Conservation (phyloP, 2,797 vertebrate genomes). For the Enteromius mattozi region DNA sequence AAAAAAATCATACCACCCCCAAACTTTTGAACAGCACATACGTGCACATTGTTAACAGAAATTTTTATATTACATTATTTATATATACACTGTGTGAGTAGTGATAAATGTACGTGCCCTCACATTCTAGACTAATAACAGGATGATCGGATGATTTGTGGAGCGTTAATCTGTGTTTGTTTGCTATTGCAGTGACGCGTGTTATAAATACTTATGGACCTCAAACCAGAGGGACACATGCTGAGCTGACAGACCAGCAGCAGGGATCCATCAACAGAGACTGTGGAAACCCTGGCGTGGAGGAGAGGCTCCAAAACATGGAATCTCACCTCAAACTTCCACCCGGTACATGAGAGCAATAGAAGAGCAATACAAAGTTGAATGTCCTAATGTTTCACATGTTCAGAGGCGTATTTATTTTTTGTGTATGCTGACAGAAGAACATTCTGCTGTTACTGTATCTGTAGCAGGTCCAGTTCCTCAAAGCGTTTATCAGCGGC, state of each 20-base stretch:
- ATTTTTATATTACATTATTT: neutral
- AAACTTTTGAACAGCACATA: no score
- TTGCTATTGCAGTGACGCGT: slow-evolving; percentile 84
- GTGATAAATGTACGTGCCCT: neutral
- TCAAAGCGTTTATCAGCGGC: slow-evolving; percentile 91
- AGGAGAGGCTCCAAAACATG: slow-evolving; percentile 94
- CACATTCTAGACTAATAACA: neutral
- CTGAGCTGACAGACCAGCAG: slow-evolving; percentile 77
- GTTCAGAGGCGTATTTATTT: neutral
- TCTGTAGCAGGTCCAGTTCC: slow-evolving; percentile 90
- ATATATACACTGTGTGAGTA: no score
- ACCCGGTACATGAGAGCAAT: slow-evolving; percentile 75
- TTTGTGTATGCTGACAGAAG: neutral
- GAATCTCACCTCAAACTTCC: slow-evolving; percentile 91
- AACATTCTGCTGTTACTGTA: slow-evolving; percentile 25
- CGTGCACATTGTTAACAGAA: neutral
- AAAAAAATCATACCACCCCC: no score
- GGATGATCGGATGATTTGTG: neutral
- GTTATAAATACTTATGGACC: slow-evolving; percentile 96
- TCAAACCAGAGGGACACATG: slow-evolving; percentile 77
- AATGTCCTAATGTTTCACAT: neutral
- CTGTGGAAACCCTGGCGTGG: slow-evolving; percentile 90
- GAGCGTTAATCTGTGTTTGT: neutral
- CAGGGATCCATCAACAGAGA: slow-evolving; percentile 71
- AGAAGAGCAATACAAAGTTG: neutral